Percentiles rank a stretch among this genome's conserved stretches.
Conservation (phyloP, 2,113 vertebrate genomes). For the Formicarius rufipectus region DNA sequence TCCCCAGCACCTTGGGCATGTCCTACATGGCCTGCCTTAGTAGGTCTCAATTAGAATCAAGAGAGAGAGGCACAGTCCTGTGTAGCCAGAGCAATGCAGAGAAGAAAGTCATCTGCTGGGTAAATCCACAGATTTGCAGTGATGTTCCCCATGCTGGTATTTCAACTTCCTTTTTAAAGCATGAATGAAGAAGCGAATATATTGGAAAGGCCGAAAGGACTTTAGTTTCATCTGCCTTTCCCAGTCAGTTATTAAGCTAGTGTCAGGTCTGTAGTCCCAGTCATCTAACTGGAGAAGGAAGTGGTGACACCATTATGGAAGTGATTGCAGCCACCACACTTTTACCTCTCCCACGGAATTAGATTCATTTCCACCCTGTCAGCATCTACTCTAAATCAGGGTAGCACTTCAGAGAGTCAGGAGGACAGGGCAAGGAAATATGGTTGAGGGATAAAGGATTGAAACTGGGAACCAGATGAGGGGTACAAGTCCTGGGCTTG, state of each 20-base stretch:
- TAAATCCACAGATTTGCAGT: neutral
- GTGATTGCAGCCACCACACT: neutral
- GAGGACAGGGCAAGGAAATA: neutral
- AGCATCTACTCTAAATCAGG: neutral
- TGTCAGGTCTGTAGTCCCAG: neutral
- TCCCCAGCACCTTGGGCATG: neutral
- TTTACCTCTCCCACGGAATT: neutral
- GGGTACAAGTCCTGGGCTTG: neutral
- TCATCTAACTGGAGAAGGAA: neutral
- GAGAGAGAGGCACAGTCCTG: neutral
- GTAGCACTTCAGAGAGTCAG: neutral
- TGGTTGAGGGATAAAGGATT: neutral
- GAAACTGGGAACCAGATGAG: neutral
- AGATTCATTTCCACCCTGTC: neutral
- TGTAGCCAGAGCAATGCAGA: neutral
- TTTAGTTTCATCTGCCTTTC: constrained; percentile 40
- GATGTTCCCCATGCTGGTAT: neutral
- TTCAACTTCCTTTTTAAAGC: neutral
- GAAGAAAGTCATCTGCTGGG: neutral
- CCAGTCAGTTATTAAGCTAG: neutral
- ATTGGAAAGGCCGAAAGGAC: neutral
- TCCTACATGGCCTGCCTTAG: neutral
- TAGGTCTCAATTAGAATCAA: neutral
- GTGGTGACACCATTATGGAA: accelerated
- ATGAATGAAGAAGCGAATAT: neutral